Evolutionary conservation across 2,113 vertebrate genomes (phyloP), one percentile per base, ranked within the genome.

Genomic region (Apteryx owenii): DNA sequence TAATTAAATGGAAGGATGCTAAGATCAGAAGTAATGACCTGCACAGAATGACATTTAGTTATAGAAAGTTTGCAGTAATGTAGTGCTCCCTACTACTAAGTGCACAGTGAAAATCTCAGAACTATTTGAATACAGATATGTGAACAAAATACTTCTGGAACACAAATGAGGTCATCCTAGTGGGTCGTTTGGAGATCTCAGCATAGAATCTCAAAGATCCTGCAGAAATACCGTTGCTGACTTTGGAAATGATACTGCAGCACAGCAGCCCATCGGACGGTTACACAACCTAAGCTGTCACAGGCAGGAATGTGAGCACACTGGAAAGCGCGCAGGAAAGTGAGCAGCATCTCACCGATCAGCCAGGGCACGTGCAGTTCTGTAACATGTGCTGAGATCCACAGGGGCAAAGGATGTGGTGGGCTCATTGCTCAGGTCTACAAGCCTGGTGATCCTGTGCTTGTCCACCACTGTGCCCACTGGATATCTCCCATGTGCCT

Each of bases 121-220:
- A 65, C 50, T 83, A 46, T 68, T 64, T 36, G 85, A 90, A 81
- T 42, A 81, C 4, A 77, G 40, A 53, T 80, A 85, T 88, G 76
- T 81, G 88, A 90, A 42, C 68, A 91, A 88, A 96, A 94, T 92
- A 28, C 66, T 85, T 96, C 64, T 69, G 75, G 69, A 64, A 94
- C 72, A 92, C 9, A 36, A 95, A 96, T 60, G 72, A 96, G 82
- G 80, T 91, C 82, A 42, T 81, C 33, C 94, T 94, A 90, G 36
- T 81, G 88, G 92, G 91, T 90, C 88, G 68, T 83, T 90, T 71
- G 23, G 72, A 91, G 64, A 88, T 81, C 89, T 81, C 92, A 86
- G 72, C 72, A 78, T 46, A 83, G 81, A 73, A 93, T 78, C 72
- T 81, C 85, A 91, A 90, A 78, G 85, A 92, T 88, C 64, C 58